Base-by-base conservation (phyloP, 2,113 vertebrate genomes). In the Bubo bubo region DNA sequence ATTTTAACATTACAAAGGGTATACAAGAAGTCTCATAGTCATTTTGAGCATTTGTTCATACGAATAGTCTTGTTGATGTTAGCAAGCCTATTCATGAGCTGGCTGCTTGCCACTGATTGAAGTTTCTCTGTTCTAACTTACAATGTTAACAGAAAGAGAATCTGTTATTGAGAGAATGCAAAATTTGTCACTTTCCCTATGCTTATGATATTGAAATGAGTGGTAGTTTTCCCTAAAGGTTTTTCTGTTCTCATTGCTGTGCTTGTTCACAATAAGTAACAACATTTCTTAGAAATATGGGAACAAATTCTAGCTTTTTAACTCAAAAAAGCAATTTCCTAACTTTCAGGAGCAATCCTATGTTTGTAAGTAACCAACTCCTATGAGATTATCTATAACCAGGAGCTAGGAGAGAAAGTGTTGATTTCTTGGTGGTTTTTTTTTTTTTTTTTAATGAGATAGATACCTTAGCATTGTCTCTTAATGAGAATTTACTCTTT, bases 1-100 rank as follows among this genome's bases (percentile, higher is more conserved):
- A 64, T 90, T 96, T 96, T 97, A 97, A 90, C 94, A 96, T 97
- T 96, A 96, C 94, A 96, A 97, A 97, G 97, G 96, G 19, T 83
- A 94, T 41, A 94, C 89, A 94, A 93, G 93, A 66, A 96, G 80
- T 95, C 93, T 95, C 89, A 9, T 94, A 82, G 96, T 95, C 79
- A 70, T 96, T 95, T 94, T 97, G 95, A 96, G 94, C 94, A 93
- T 97, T 96, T 97, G 96, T 96, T 96, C 93, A 95, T 95, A 95
- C 26, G 11, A 91, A 94, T 93, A 97, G 95, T 96, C 96, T 95
- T 96, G 95, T 95, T 95, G 95, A 95, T 95, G 89, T 96, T 96
- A 96, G 93, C 50, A 17, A 94, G 94, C 94, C 81, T 95, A 97
- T 96, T 95, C 93, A 96, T 95, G 95, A 97, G 95, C 89, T 96